These are phyloP conservation scores for Hemiprocne comata DNA, from an alignment of 2,113 vertebrate genomes.

Conservation along the genomic window DNA sequence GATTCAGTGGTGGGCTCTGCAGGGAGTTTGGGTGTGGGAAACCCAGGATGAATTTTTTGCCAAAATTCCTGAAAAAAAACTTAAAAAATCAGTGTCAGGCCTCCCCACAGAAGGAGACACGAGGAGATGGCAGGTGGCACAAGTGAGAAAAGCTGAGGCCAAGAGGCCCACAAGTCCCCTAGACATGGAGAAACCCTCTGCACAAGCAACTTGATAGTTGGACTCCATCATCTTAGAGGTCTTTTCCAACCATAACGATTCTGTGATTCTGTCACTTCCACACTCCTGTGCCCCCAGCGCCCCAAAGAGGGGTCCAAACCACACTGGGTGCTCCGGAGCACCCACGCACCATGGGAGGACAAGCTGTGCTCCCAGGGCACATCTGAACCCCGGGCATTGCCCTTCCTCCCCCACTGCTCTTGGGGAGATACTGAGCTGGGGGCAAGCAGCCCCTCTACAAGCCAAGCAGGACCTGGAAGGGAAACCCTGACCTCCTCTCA, in stretches of 20 bases:
- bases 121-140: rapidly evolving
- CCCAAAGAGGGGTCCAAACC: not conserved
- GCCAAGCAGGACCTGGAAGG: not conserved
- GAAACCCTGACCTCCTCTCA: not conserved
- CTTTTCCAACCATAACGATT: no score
- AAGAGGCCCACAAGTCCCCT: not conserved
- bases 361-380: rapidly evolving
- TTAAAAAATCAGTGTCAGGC: not conserved
- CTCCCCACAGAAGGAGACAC: not conserved
- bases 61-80: not conserved
- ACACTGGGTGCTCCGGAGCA: rapidly evolving
- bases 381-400: rapidly evolving
- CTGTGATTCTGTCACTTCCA: no score
- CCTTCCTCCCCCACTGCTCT: not conserved
- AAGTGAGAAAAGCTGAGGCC: not conserved
- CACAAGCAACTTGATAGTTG: no score
- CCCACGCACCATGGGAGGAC: rapidly evolving
- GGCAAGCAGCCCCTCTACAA: not conserved
- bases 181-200: not conserved
- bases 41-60: not conserved
- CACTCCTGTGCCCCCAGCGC: rapidly evolving
- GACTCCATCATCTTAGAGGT: no score
- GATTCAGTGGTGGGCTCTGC: not conserved
- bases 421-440: not conserved
- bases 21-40: not conserved